phyloP scores from a whole-genome alignment of 2,888 invertebrate species.

The Diarsia rubi region DNA sequence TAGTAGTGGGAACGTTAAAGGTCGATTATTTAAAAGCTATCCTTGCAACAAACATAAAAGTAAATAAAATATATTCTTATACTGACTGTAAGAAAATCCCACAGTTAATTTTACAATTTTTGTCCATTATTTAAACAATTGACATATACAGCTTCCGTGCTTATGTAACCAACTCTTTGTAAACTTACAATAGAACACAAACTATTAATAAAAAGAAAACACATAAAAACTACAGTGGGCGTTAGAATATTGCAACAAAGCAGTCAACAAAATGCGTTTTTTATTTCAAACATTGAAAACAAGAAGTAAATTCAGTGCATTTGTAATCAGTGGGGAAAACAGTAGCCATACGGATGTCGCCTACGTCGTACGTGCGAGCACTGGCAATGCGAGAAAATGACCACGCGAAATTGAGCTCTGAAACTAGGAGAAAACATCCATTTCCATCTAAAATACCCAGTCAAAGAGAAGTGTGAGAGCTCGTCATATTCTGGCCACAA shows the following conservation, averaged over 20 bases:
- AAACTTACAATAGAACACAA: slow-evolving; percentile 53
- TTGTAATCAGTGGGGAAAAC: slow-evolving; percentile 84
- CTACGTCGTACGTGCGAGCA: slow-evolving; percentile 83
- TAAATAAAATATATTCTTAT: background rate
- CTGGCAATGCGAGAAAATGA: slow-evolving; percentile 74
- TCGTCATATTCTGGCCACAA: slow-evolving; percentile 66
- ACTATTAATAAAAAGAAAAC: slow-evolving; percentile 49
- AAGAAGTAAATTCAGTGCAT: slow-evolving; percentile 79
- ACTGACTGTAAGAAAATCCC: background rate
- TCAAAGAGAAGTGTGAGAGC: slow-evolving; percentile 58
- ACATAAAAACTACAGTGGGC: slow-evolving; percentile 56
- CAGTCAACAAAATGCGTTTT: slow-evolving; percentile 66
- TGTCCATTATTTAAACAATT: background rate
- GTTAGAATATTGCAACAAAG: slow-evolving; percentile 64
- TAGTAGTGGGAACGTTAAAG: background rate
- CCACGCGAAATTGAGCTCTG: slow-evolving; percentile 72
- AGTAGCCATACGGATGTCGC: slow-evolving; percentile 85
- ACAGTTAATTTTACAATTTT: background rate
- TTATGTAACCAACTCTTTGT: slow-evolving; percentile 39
- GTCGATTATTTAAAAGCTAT: background rate
- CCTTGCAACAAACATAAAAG: background rate
- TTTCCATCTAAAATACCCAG: slow-evolving; percentile 34
- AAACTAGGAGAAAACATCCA: slow-evolving; percentile 48
- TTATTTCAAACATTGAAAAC: slow-evolving; percentile 69
- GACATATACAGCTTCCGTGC: slow-evolving; percentile 5